Conservation (phyloP, 1,140 invertebrate genomes). For the Charaxes varanes region DNA sequence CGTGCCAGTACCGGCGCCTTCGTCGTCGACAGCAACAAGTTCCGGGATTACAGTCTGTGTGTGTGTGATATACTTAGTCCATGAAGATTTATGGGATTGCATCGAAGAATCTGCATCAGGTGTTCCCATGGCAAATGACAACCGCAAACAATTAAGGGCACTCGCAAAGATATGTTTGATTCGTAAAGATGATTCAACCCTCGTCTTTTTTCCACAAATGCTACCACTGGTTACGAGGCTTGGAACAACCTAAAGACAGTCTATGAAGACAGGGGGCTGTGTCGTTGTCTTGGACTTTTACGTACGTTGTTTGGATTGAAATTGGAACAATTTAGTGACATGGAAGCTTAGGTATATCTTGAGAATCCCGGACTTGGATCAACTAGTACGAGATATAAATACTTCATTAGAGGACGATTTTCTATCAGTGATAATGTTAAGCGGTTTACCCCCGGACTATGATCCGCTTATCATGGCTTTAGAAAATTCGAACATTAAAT, state of each 20-base stretch:
- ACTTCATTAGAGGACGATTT: conserved; percentile 33
- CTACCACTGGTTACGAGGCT: conserved; percentile 12
- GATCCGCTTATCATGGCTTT: conserved; percentile 34
- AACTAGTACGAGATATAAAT: conserved; percentile 27
- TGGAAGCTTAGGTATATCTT: conserved; percentile 9
- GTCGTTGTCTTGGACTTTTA: conserved; percentile 18
- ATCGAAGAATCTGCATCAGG: neutral
- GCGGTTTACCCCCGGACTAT: conserved; percentile 29
- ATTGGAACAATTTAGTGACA: conserved; percentile 4
- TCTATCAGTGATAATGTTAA: conserved; percentile 33
- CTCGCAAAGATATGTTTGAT: conserved; percentile 25
- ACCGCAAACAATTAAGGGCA: conserved; percentile 15
- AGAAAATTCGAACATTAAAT: conserved; percentile 32
- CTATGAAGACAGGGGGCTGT: conserved; percentile 24
- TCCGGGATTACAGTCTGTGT: no score
- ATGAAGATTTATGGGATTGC: conserved; percentile 10
- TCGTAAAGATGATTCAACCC: conserved; percentile 10
- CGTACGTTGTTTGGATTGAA: conserved; percentile 8
- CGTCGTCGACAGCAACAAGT: no score
- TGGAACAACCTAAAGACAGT: conserved; percentile 20
- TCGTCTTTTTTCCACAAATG: conserved; percentile 17
- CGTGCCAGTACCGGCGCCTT: no score
- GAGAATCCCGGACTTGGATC: conserved; percentile 21
- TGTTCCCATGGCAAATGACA: conserved; percentile 12
- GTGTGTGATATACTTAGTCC: no score